Evolutionary conservation across 2,888 invertebrate genomes (phyloP), one percentile per base, ranked within the genome.

Genomic region (Aproaerema taeniolella): DNA sequence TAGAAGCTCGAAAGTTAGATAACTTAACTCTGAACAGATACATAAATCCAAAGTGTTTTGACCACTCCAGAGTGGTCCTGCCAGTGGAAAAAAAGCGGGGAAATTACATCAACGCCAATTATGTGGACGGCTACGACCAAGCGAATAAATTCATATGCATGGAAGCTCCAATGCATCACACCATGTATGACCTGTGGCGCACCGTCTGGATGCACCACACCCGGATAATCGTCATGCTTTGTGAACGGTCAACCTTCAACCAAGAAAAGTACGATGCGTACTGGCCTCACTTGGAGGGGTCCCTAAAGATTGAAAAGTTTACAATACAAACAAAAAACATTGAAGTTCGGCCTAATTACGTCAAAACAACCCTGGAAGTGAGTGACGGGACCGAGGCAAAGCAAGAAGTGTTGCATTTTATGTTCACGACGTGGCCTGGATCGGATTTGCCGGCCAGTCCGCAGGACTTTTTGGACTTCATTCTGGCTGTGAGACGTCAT

Each of bases 391-490:
- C 28, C 16, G 17, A 2, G 12, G 36, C 36, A 28, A 3, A 12
- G 24, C 36, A 28, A 36, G 28, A 36, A 28, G 36, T 36, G 10
- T 28, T 36, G 16, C 36, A 28, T 14, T 36, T 28, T 29, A 11
- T 29, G 16, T 36, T 36, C 8, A 36, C 36, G 2, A 12, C 30
- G 30, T 30, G 30, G 30, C 11, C 30, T 12, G 13, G 12, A 5
- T 12, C 30, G 2, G 30, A 12, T 13, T 30, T 12, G 11, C 30
- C 30, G 11, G 13, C 13, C 9, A 30, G 30, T 13, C 12, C 9
- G 15, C 15, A 36, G 10, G 29, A 29, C 29, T 36, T 36, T 36
- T 28, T 36, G 36, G 16, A 36, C 36, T 36, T 36, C 16, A 16
- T 28, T 4, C 14, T 16, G 15, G 28, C 36, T 36, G 36, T 36